Base-by-base conservation (phyloP, 2,113 vertebrate genomes). In the Siniperca knerii region DNA sequence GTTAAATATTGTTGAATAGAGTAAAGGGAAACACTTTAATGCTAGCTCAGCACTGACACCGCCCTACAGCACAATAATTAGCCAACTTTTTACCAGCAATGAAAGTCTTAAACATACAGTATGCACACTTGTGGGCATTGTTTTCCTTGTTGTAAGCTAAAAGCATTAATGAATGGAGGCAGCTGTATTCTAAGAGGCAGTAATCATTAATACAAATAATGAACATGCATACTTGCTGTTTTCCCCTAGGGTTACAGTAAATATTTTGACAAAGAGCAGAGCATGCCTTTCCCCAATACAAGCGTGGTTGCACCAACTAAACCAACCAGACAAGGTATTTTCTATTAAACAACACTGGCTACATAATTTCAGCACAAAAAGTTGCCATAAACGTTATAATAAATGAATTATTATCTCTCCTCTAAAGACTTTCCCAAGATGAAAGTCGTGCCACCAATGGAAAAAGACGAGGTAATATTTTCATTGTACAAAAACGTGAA, bases 371-470 rank as follows among this genome's bases (percentile, higher is more conserved):
- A 83, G 40, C 23, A 44, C 40, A 62, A 54, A 10, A 20, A 65
- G 18, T 3, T 61, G 25, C 8, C n/a, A 55, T 35, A 2, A 8
- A 37, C 0, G 4, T 40, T 62, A 8, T 69, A 9, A 52, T 67
- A 33, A 23, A 42, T 60, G n/a, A n/a, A 61, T 42, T 42, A 13
- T 77, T 79, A 6, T 81, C 40, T 85, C 8, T 78, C 9, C 13
- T 79, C 48, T 50, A 21, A 87, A 96, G 95, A 94, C 60, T 64
- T 78, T 13, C 11, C 80, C 55, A 95, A 93, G 89, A 95, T 90
- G 72, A 95, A 87, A 93, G 84, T 83, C n/a, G 90, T 95, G 66
- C 83, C 92, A 54, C 93, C 94, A 74, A 86, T 95, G 89, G 94
- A 92, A 83, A 94, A 95, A 78, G 93, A 93, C 2, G 89, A 91